phyloP scores from a whole-genome alignment of 2,113 vertebrate species.

The Heptranchias perlo region DNA sequence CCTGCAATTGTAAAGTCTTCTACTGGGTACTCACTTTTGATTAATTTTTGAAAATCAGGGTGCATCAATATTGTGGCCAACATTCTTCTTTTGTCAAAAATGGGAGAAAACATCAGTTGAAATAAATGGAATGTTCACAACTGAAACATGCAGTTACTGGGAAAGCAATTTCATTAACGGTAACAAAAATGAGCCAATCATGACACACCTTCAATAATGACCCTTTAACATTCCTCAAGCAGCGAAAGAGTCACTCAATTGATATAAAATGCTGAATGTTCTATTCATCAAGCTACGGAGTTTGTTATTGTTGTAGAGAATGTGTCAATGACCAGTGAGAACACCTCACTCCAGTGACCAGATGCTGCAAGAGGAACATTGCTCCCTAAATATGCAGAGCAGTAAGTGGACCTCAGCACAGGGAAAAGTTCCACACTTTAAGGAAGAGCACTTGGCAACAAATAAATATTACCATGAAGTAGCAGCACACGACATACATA shows the following conservation, averaged over 20 bases:
- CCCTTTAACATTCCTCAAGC: background rate
- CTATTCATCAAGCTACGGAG: no score
- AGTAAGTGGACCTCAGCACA: no score
- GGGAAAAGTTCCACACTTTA: no score
- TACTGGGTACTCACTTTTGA: background rate
- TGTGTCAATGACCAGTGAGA: no score
- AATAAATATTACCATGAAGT: no score
- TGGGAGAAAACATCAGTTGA: background rate
- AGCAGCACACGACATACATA: no score
- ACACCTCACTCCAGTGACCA: no score
- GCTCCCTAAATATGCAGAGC: no score
- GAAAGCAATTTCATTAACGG: background rate
- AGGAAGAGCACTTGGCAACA: no score
- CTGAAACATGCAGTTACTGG: background rate
- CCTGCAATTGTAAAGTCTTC: background rate
- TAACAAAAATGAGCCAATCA: background rate
- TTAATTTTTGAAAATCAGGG: background rate
- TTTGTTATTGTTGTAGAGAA: no score
- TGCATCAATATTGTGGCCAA: background rate
- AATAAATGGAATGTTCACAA: background rate
- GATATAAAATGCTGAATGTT: no score
- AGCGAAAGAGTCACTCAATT: background rate
- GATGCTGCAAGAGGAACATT: no score
- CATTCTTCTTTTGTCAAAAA: background rate
- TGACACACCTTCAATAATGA: background rate